Evolutionary conservation across 1,140 invertebrate species (phyloP), one percentile per base, ranked within the genome.

Genomic region (Heliconius melpomene): DNA sequence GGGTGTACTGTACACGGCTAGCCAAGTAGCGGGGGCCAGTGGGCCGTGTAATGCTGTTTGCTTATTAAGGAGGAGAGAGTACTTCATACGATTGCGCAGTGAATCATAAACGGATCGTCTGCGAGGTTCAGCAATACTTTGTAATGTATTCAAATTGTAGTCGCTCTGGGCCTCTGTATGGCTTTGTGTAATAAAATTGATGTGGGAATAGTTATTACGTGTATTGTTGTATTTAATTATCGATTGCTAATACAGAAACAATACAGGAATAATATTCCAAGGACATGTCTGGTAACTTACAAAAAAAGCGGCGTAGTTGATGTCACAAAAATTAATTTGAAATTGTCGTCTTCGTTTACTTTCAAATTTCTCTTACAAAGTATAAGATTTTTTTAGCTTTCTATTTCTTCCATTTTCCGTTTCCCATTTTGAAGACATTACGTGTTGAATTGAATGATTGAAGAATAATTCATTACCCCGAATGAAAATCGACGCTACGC

Each of bases 31-130:
- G 70, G 72, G 75, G 57, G 54, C 57, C 76, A 77, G 72, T 78
- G 40, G 79, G 72, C 75, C 57, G 75, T 75, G 77, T 81, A 81
- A 78, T 78, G 66, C 32, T 57, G 60, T 81, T 78, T 81, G 85
- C 81, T 86, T 90, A 87, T 86, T 88, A 89, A 89, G 83, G 75
- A 88, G 83, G 86, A 87, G 89, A 90, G 89, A 90, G 89, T 78
- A 76, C 73, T 75, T 77, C 29, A 74, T 72, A 74, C 82, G 76
- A 26, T 52, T 84, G 81, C 72, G 81, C 77, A 32, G 81, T 86
- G 83, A 85, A 87, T 89, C 76, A 83, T 77, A 83, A 87, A 78
- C 71, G 80, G 26, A 77, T 66, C 54, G 70, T 75, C 52, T 71
- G 74, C 46, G 18, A 76, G 16, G n/a, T 52, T 72, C 50, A 32